Base-by-base conservation (phyloP, 2,888 invertebrate genomes). In the Hydroisotoma schaefferi region DNA sequence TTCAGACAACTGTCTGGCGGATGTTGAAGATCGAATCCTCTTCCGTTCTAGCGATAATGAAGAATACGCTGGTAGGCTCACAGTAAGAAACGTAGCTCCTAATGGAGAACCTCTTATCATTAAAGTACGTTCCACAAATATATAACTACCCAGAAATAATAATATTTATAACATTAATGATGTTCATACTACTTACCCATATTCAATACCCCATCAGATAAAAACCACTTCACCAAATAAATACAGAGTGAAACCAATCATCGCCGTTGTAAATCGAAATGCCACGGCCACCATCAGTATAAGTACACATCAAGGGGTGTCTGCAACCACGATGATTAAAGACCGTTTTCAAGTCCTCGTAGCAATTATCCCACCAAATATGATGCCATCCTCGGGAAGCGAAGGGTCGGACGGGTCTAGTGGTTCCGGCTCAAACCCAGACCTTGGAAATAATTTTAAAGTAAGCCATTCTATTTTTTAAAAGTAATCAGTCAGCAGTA, bases 221-320 rank as follows among this genome's bases (percentile, higher is more conserved):
- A 90, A 97, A 78, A 97, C 95, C 15, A 97, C 95, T 2, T 88
- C 94, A 0, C 97, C 95, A 0, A 93, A 94, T 74, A 94, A 94
- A 77, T 97, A 93, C 78, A 81, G 92, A 28, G 97, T 98, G 1
- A 83, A 91, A 55, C 95, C 94, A 0, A 92, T 90, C 73, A 85
- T 87, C 5, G 94, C 94, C 0, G 79, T 85, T 5, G 76, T 95
- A 54, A 78, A 80, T 1, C 83, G 86, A 0, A 85, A 85, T 8
- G 82, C 82, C 2, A 80, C 81, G 0, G 82, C 84, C 38, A 80
- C 81, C 0, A 84, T 94, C 0, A 81, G 82, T 38, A 87, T 94
- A 1, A 84, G 86, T 3, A 81, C 94, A 1, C 87, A 89, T 73
- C 81, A 86, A 15, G 89, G 87, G 4, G 58, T 62, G 23, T 57